A percentile compares a stretch with the other conserved stretches of the same genome.
Conservation (phyloP, 2,888 invertebrate species). For the Sarcophaga carnaria region DNA sequence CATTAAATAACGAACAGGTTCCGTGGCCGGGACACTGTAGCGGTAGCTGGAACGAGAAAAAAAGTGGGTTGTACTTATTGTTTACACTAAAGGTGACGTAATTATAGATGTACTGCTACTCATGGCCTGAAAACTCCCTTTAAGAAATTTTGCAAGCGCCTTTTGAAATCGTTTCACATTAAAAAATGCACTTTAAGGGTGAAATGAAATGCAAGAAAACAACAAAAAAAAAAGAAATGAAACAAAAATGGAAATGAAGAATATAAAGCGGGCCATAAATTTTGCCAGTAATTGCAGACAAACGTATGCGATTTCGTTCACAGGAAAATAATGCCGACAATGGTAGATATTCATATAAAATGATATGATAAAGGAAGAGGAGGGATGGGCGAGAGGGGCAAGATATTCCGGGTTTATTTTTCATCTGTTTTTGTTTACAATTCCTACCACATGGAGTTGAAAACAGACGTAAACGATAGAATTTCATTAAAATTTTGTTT, state of each 20-base stretch:
- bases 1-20: constrained; percentile 60
- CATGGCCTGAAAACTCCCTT: constrained; percentile 59
- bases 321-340: neutral
- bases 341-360: neutral
- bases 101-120: constrained; percentile 70
- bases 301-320: constrained; percentile 34
- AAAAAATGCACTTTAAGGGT: constrained; percentile 57
- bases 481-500: constrained; percentile 24
- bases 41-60: constrained; percentile 19
- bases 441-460: neutral
- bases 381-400: neutral
- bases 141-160: constrained; percentile 55
- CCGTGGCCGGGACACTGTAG: constrained; percentile 30
- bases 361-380: constrained; percentile 9
- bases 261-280: constrained; percentile 54
- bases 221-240: neutral
- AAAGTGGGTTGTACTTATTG: constrained; percentile 67
- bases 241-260: neutral
- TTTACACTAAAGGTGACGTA: constrained; percentile 71
- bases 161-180: constrained; percentile 39
- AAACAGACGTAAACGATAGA: constrained; percentile 25
- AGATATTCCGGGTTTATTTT: constrained; percentile 58
- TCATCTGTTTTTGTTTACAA: constrained; percentile 12
- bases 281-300: constrained; percentile 59
- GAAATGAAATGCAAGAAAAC: constrained; percentile 17